Percentiles rank a stretch among this genome's conserved stretches.
Conservation (phyloP, 2,888 invertebrate genomes). For the Neoascia interrupta region DNA sequence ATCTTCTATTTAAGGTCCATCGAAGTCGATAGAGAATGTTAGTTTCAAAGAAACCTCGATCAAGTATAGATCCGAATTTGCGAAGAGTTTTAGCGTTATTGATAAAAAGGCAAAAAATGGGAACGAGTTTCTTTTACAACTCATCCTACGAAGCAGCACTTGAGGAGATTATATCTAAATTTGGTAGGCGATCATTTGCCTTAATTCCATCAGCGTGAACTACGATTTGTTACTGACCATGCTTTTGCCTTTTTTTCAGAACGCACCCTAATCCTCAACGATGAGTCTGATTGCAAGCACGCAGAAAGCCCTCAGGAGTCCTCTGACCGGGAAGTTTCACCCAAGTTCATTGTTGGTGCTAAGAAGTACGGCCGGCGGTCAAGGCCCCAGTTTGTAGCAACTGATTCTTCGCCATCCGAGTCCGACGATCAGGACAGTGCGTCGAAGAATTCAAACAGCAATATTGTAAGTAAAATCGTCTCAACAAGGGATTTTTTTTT, state of each 20-base stretch:
- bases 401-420: conserved; percentile 77
- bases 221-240: neutral
- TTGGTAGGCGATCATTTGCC: conserved; percentile 72
- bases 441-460: conserved; percentile 31
- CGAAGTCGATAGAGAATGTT: conserved; percentile 7
- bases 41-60: conserved; percentile 17
- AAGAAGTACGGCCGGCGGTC: conserved; percentile 89
- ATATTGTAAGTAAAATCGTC: conserved; percentile 44
- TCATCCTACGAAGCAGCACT: conserved; percentile 71
- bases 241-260: conserved; percentile 71
- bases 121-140: conserved; percentile 75
- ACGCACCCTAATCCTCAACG: conserved; percentile 74
- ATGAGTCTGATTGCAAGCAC: conserved; percentile 71
- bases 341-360: conserved; percentile 86
- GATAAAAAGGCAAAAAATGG: conserved; percentile 71
- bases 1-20: too few species aligned
- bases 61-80: conserved; percentile 15
- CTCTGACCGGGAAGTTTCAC: conserved; percentile 86
- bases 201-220: neutral
- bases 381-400: conserved; percentile 81
- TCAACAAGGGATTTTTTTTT: too few species aligned
- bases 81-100: too few species aligned
- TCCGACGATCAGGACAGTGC: conserved; percentile 76
- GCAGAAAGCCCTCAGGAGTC: conserved; percentile 80
- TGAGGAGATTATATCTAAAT: conserved; percentile 72